These are phyloP conservation scores for Ridgeia piscesae DNA, from an alignment of 1,140 invertebrate species.

Conservation along the genomic window DNA sequence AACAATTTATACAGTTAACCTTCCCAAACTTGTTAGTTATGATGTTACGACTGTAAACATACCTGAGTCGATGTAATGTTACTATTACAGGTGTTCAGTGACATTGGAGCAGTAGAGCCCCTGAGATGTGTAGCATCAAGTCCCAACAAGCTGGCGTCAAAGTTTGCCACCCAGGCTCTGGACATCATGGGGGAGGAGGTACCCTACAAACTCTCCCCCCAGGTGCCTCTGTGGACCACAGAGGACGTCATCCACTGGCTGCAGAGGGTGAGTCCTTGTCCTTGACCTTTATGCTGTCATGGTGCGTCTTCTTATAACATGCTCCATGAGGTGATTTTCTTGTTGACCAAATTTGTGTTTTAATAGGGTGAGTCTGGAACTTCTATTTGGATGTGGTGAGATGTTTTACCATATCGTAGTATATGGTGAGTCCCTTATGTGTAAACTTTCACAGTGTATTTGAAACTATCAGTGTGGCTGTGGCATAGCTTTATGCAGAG, in stretches of 20 bases:
- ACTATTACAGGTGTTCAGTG: slow-evolving; percentile 73
- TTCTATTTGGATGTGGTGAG: background rate
- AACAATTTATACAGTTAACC: background rate
- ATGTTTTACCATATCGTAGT: background rate
- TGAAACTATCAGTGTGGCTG: no score
- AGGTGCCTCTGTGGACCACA: slow-evolving; percentile 95
- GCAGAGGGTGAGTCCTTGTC: slow-evolving; percentile 67
- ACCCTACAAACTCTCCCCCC: slow-evolving; percentile 95
- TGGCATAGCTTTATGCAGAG: no score
- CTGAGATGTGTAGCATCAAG: slow-evolving; percentile 95
- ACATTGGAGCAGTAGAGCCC: slow-evolving; percentile 93
- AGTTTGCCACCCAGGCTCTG: slow-evolving; percentile 94
- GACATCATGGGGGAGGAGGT: slow-evolving; percentile 94
- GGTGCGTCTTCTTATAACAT: background rate
- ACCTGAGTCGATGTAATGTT: slow-evolving; percentile 4
- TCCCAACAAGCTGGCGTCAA: slow-evolving; percentile 95
- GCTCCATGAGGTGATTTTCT: no score
- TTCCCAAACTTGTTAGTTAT: no score
- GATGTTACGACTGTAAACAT: background rate
- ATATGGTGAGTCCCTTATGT: background rate
- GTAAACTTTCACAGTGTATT: background rate
- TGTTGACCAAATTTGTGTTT: no score
- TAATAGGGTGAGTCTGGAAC: background rate
- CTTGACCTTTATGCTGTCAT: background rate
- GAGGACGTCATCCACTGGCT: slow-evolving; percentile 98